Evolutionary conservation across 2,888 invertebrate species (phyloP).

Genomic region (Trissolcus brochymenae): DNA sequence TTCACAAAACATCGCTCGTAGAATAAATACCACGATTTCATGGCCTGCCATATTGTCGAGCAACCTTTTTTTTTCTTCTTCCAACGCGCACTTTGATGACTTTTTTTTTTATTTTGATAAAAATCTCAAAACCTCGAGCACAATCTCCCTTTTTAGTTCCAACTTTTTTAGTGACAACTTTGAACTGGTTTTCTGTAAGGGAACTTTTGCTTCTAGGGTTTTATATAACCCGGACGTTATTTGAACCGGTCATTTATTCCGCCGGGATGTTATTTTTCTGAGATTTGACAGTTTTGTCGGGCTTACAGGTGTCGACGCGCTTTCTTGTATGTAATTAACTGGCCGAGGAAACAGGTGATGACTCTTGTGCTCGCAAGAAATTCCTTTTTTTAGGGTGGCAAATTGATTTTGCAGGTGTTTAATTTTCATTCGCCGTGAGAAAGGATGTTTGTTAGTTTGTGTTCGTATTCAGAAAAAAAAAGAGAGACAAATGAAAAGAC

Average conservation of each 20-base stretch:
- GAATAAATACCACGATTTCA: slow-evolving; percentile 53
- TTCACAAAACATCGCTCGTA: slow-evolving; percentile 30
- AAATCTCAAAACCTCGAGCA: not conserved
- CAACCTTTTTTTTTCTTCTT: slow-evolving; percentile 11
- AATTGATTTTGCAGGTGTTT: slow-evolving; percentile 3
- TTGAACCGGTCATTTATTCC: not conserved
- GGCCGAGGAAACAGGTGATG: not conserved
- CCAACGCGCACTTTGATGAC: slow-evolving; percentile 6
- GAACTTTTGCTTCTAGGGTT: too few species aligned
- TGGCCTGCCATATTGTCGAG: slow-evolving; percentile 28
- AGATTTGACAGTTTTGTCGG: too few species aligned
- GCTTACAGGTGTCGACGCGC: too few species aligned
- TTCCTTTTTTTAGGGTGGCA: not conserved
- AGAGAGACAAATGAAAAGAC: too few species aligned
- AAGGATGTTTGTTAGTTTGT: too few species aligned
- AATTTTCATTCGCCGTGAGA: too few species aligned
- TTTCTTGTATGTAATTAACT: not conserved
- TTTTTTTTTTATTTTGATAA: slow-evolving; percentile 8
- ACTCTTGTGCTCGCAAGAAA: not conserved
- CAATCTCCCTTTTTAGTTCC: not conserved
- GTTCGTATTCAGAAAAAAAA: too few species aligned
- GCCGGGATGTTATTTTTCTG: too few species aligned
- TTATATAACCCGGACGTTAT: slow-evolving; percentile 2
- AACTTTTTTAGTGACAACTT: too few species aligned
- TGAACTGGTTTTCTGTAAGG: too few species aligned